Evolutionary conservation across 1,140 invertebrate species (phyloP), one percentile per base, ranked within the genome.

Genomic region (Sinonovacula constricta): DNA sequence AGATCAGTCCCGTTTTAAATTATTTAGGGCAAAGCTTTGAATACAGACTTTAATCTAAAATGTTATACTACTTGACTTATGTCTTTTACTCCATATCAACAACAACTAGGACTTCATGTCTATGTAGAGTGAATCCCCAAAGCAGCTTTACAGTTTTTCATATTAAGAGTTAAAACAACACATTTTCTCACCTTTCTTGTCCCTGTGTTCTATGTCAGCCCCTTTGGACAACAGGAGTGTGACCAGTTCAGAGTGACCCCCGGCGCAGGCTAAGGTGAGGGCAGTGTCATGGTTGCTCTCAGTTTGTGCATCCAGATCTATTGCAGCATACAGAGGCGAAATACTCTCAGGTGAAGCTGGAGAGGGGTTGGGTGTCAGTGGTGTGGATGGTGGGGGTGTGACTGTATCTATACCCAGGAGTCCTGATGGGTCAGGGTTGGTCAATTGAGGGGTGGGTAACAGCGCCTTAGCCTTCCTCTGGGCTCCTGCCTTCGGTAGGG

Each of bases 201-300:
- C 98, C 4, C 98, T 93, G 92, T 99, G 98, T 92, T 99, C 95
- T 88, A 99, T 98, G 91, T 98, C 95, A 0, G 98, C 97, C 56
- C 96, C 96, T 79, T 97, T 94, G 69, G 93, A 94, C 1, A 99
- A 92, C 24, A 99, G 93, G 83, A 99, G 92, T 89, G 96, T 95
- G 5, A 99, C 97, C 0, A 99, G 93, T 86, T 99, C 97, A 87
- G 97, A 96, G 89, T 99, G 97, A 0, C 98, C 98, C 70, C 97
- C 98, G 77, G 97, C 96, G 92, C 98, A 99, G 15, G 98, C 98
- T 65, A 99, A 92, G 5, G 98, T 99, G 31, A 99, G 92, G 36
- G 98, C 97, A 28, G 98, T 99, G 90, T 99, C 98, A 91, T 98
- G 97, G 92, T 99, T 99, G 71, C 96, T 97, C 88, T 99, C 98